Evolutionary conservation across 2,113 vertebrate genomes (phyloP).

Genomic region (Lathamus discolor): DNA sequence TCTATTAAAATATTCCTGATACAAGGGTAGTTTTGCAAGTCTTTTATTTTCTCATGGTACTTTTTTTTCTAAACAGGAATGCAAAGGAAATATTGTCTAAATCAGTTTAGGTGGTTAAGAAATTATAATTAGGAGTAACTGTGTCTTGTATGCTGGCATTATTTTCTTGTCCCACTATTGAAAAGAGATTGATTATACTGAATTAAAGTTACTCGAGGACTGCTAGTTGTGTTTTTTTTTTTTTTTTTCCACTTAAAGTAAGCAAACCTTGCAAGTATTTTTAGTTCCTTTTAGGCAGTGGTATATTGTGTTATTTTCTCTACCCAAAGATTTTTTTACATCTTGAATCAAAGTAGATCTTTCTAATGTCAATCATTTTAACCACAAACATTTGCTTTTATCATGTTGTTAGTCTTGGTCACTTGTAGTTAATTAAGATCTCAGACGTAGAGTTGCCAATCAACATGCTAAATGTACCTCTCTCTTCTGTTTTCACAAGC

Average conservation of each 20-base stretch:
- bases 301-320: neutral
- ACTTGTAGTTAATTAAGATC: conserved; percentile 70
- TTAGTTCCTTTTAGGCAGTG: neutral
- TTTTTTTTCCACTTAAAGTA: neutral
- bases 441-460: conserved; percentile 60
- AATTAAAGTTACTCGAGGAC: neutral
- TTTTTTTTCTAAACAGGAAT: neutral
- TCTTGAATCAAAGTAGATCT: neutral
- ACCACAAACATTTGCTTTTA: neutral
- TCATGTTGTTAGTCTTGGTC: conserved; percentile 41
- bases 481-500: conserved; percentile 61
- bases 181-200: conserved; percentile 16
- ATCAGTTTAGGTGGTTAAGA: conserved; percentile 14
- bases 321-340: neutral
- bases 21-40: neutral
- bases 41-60: neutral
- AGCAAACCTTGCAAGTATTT: neutral
- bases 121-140: conserved; percentile 16
- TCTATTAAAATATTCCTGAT: conserved; percentile 30
- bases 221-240: neutral
- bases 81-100: neutral
- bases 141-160: neutral
- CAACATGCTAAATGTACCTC: conserved; percentile 55
- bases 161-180: neutral
- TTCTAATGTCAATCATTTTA: conserved; percentile 31